These are phyloP conservation scores for Capromys pilorides DNA, from an alignment of 2,797 vertebrate species.

Conservation along the genomic window DNA sequence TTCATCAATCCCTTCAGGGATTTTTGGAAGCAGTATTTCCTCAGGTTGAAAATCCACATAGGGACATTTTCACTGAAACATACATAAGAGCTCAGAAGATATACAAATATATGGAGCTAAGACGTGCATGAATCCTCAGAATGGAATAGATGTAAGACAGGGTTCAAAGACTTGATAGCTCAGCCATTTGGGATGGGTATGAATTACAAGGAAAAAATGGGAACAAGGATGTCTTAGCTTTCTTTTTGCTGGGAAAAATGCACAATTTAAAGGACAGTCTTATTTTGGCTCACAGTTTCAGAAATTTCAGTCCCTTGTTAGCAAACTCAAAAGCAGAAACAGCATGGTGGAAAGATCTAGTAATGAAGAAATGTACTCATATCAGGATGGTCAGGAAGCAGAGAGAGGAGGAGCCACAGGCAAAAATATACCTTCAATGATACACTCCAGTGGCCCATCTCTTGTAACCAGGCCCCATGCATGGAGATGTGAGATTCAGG, in stretches of 20 bases:
- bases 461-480: neutral
- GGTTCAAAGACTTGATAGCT: neutral
- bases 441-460: neutral
- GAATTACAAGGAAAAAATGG: neutral
- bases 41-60: neutral
- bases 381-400: neutral
- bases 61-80: constrained; percentile 12
- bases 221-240: neutral
- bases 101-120: neutral
- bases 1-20: neutral
- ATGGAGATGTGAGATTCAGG: neutral
- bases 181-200: neutral
- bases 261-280: neutral
- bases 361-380: neutral
- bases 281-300: neutral
- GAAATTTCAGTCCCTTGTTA: neutral
- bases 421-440: neutral
- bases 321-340: neutral
- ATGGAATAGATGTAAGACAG: neutral
- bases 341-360: neutral
- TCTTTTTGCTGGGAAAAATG: neutral
- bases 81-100: neutral
- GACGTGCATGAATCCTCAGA: neutral
- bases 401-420: neutral
- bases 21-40: constrained; percentile 17